Evolutionary conservation across 2,888 invertebrate species (phyloP).

Genomic region (Cetonia aurata): DNA sequence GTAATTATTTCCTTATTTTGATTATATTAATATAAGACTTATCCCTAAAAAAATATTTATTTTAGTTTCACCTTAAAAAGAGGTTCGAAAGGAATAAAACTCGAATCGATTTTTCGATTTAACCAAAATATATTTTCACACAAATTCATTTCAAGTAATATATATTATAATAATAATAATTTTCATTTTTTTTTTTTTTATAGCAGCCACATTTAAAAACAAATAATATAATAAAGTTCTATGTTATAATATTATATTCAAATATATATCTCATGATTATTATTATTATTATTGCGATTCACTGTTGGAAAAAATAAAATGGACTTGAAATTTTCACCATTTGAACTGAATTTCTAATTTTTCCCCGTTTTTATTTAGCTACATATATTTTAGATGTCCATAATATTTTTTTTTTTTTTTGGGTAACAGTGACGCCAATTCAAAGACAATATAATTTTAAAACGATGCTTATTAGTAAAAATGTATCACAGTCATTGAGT

Average conservation of each 20-base stretch:
- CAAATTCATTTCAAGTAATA: slow-evolving; percentile 43
- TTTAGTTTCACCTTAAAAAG: too few relatives aligned
- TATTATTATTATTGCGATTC: not conserved
- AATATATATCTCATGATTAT: slow-evolving; percentile 27
- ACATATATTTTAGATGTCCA: slow-evolving; percentile 9
- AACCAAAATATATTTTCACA: slow-evolving; percentile 63
- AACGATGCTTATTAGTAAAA: slow-evolving; percentile 55
- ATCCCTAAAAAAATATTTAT: slow-evolving; percentile 8
- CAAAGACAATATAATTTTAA: slow-evolving; percentile 46
- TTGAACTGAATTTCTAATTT: not conserved
- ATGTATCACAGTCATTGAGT: slow-evolving; percentile 66
- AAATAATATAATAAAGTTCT: slow-evolving; percentile 48
- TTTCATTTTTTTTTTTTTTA: slow-evolving; percentile 39
- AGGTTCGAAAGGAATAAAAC: slow-evolving; percentile 57
- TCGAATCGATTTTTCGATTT: slow-evolving; percentile 55
- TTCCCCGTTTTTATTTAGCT: not conserved
- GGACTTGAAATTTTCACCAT: not conserved
- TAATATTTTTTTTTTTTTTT: slow-evolving; percentile 47
- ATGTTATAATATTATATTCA: slow-evolving; percentile 37
- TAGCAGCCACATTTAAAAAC: slow-evolving; percentile 60
- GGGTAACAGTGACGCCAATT: slow-evolving; percentile 43
- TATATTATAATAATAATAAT: slow-evolving; percentile 25
- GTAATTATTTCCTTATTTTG: slow-evolving; percentile 21
- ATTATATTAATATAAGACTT: slow-evolving; percentile 12
- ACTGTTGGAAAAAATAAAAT: slow-evolving; percentile 34